Percentiles rank a stretch among this genome's conserved stretches.
These are phyloP conservation scores for Agonopterix arenella DNA, from an alignment of 2,888 invertebrate species.

Conservation along the genomic window DNA sequence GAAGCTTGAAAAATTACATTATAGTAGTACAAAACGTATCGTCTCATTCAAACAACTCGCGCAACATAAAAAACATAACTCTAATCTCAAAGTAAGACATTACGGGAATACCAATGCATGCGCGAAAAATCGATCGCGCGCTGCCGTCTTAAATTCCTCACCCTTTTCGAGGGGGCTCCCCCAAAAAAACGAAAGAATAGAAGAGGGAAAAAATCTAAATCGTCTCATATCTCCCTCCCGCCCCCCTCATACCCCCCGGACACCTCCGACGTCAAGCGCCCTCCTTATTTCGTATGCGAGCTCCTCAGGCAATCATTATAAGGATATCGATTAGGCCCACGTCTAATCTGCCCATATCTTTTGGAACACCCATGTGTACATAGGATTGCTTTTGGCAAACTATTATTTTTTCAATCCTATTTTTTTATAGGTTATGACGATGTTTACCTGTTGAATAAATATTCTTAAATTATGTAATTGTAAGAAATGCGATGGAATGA, in stretches of 20 bases:
- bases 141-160: conserved; percentile 76
- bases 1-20: too few relatives aligned
- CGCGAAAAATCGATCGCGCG: conserved; percentile 74
- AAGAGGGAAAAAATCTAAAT: conserved; percentile 78
- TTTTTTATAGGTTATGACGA: neutral
- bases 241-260: conserved; percentile 47
- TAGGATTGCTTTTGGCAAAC: conserved; percentile 41
- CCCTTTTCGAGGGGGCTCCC: conserved; percentile 75
- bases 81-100: conserved; percentile 74
- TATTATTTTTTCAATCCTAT: conserved; percentile 13
- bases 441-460: neutral
- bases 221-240: conserved; percentile 73
- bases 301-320: conserved; percentile 77
- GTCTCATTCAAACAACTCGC: conserved; percentile 1
- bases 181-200: conserved; percentile 76
- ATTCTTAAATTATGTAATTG: too few relatives aligned
- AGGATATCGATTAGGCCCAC: conserved; percentile 76
- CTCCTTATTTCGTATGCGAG: conserved; percentile 78
- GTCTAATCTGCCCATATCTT: conserved; percentile 73
- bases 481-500: too few relatives aligned
- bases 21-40: neutral
- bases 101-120: conserved; percentile 76
- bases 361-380: conserved; percentile 59
- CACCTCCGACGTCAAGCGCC: conserved; percentile 70
- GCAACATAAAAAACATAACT: conserved; percentile 49